A percentile compares a stretch with the other conserved stretches of the same genome.
phyloP scores from a whole-genome alignment of 2,113 vertebrate genomes.

The Pandion haliaetus region DNA sequence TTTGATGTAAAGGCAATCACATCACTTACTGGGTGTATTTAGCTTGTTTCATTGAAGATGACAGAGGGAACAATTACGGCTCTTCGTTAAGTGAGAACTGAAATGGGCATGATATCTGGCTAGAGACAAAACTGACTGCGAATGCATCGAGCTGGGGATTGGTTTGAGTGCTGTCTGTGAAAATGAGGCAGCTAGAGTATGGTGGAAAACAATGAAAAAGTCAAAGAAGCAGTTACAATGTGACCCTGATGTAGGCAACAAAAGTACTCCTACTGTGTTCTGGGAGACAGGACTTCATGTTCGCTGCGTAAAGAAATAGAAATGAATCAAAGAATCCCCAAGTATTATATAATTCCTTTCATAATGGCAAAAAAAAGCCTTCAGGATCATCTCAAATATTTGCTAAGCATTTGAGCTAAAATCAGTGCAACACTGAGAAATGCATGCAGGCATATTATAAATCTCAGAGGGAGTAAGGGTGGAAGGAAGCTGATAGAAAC shows the following conservation, averaged over 20 bases:
- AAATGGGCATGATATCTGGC: not conserved
- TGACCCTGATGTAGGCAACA: not conserved
- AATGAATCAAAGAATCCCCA: not conserved
- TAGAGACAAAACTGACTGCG: constrained; percentile 7
- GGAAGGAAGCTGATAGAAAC: not conserved
- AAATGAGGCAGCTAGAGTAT: not conserved
- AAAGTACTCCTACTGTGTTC: not conserved
- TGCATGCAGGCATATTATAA: not conserved
- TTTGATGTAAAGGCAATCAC: not conserved
- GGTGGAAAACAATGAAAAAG: not conserved
- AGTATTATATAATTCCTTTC: not conserved
- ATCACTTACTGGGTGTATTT: not conserved
- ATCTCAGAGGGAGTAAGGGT: not conserved
- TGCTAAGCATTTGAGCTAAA: not conserved
- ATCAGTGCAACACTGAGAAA: not conserved
- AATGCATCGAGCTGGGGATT: not conserved
- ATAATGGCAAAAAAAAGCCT: not conserved
- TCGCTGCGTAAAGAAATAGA: not conserved
- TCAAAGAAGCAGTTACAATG: not conserved
- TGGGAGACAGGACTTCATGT: not conserved
- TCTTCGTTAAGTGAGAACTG: not conserved
- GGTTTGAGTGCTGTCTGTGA: not conserved
- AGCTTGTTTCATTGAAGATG: not conserved
- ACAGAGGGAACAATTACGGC: not conserved
- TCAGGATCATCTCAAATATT: not conserved